A percentile compares a stretch with the other conserved stretches of the same genome.
phyloP scores from a whole-genome alignment of 2,888 invertebrate species.

The Campaea margaritaria region DNA sequence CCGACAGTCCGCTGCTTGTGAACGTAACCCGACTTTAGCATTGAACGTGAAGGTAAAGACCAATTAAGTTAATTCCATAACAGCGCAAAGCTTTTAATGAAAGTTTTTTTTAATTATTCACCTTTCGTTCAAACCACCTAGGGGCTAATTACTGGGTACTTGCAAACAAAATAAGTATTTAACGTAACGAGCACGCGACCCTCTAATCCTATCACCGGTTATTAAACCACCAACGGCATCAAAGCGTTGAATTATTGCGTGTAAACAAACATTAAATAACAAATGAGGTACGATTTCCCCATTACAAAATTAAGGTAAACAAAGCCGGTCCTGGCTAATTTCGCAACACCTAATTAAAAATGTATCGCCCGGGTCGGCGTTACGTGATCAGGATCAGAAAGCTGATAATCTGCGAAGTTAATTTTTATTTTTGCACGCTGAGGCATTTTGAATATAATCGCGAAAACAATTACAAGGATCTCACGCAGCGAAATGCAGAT shows the following conservation, averaged over 20 bases:
- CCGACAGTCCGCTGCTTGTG: constrained; percentile 53
- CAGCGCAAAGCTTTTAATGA: constrained; percentile 48
- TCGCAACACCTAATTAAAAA: constrained; percentile 45
- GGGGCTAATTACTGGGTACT: constrained; percentile 13
- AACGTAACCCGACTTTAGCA: constrained; percentile 64
- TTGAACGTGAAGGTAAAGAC: constrained; percentile 75
- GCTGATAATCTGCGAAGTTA: constrained; percentile 41
- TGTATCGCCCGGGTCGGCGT: constrained; percentile 38
- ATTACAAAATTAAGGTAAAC: constrained; percentile 35
- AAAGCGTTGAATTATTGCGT: constrained; percentile 27
- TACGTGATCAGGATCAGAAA: constrained; percentile 45
- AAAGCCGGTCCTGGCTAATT: constrained; percentile 37
- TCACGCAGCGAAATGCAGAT: constrained; percentile 44
- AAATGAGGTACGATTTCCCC: constrained; percentile 35
- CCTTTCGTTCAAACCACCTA: constrained; percentile 37
- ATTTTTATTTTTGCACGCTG: constrained; percentile 36
- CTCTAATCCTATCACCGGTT: constrained; percentile 20
- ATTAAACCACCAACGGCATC: constrained; percentile 27
- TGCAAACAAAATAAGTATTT: constrained; percentile 5
- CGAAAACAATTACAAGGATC: constrained; percentile 41
- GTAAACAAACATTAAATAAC: constrained; percentile 32
- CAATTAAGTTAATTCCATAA: constrained; percentile 70
- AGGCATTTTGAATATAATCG: constrained; percentile 28
- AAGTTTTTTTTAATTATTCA: constrained; percentile 46
- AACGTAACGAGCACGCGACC: constrained; percentile 17